A percentile compares a stretch with the other conserved stretches of the same genome.
These are phyloP conservation scores for Eulemur albifrons DNA, from an alignment of 2,797 vertebrate genomes.

Conservation along the genomic window DNA sequence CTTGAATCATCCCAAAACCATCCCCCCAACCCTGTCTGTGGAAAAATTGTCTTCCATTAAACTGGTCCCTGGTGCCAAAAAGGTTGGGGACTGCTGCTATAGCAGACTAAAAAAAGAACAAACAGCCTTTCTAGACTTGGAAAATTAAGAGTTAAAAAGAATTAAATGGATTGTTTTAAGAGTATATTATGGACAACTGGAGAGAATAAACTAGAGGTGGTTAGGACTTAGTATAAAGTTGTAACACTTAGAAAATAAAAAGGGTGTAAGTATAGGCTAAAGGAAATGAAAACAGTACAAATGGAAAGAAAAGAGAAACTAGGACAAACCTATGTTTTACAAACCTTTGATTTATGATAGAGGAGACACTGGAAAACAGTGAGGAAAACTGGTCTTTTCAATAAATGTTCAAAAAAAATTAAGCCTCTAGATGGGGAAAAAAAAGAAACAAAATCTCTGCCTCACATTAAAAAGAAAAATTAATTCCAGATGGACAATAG, in stretches of 20 bases:
- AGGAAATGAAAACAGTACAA: not conserved
- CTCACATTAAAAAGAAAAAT: not conserved
- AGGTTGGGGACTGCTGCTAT: not conserved
- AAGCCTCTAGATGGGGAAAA: not conserved
- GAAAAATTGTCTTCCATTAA: too few relatives aligned
- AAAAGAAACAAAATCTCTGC: not conserved
- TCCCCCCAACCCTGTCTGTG: too few relatives aligned
- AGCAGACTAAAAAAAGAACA: not conserved
- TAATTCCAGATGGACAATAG: not conserved
- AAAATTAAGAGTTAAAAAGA: not conserved
- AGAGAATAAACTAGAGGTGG: not conserved
- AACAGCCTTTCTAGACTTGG: not conserved
- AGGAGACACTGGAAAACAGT: not conserved
- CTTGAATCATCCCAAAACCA: too few relatives aligned
- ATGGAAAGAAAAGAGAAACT: not conserved
- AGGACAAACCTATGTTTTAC: not conserved
- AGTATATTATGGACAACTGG: not conserved
- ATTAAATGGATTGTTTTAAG: not conserved
- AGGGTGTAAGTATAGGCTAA: not conserved
- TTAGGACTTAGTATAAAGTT: not conserved
- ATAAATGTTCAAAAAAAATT: constrained; percentile 6
- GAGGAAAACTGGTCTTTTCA: not conserved
- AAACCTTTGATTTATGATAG: not conserved
- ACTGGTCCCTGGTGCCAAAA: too few relatives aligned
- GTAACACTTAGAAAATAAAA: not conserved